Evolutionary conservation across 2,113 vertebrate genomes (phyloP), one percentile per base, ranked within the genome.

Genomic region (Spilogale gracilis): DNA sequence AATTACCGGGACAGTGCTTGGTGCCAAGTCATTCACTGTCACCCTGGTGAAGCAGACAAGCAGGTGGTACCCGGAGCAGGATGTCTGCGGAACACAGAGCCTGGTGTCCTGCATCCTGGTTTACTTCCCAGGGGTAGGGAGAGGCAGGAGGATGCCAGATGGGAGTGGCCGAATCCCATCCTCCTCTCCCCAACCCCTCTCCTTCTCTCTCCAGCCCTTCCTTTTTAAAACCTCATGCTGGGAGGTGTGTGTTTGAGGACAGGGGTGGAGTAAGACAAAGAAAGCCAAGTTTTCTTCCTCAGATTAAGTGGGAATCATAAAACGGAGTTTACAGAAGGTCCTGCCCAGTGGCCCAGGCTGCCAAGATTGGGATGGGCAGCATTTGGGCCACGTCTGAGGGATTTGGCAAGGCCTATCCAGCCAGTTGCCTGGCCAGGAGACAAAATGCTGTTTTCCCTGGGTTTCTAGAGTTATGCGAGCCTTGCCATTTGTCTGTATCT

Each of bases 221-320:
- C 0, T 81, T 86, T 73, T 30, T 18, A 12, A 17, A 86, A 30
- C 78, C 54, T 56, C 32, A 43, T 48, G 48, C 81, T 82, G 89
- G 69, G 96, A 80, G 30, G 32, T 83, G 54, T 30, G 48, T 43
- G 81, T 89, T 92, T 87, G 93, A 97, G 92, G 89, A 90, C 45
- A 52, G 38, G 95, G 94, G 95, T 83, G 96, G 90, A 85, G 94
- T 74, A 74, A 65, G 60, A 89, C 91, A 96, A 78, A 93, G 76
- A 85, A 92, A 95, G 89, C 97, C 74, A 97, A 93, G n/a, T 95
- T 96, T 97, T 60, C 84, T 54, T 85, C 94, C 78, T 73, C 65
- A 94, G 76, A 97, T 92, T 80, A 94, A 97, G 73, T 85, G 95
- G 80, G 45, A 94, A 81, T 88, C 86, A 89, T 83, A 95, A 94